A percentile compares a stretch with the other conserved stretches of the same genome.
phyloP scores from a whole-genome alignment of 1,140 invertebrate genomes.

The Anagrus nilaparvatae region DNA sequence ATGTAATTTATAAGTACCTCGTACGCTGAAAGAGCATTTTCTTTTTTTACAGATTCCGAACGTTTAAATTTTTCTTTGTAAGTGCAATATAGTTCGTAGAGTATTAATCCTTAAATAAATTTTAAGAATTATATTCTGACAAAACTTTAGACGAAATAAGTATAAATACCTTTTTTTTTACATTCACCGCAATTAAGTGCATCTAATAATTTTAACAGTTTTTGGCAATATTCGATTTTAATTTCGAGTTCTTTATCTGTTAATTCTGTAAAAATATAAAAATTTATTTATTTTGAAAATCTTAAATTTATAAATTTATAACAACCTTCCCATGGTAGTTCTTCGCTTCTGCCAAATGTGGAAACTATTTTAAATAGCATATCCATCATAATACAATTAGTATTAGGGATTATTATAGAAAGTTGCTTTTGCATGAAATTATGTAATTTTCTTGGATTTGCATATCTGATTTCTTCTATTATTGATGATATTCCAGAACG shows the following conservation, averaged over 20 bases:
- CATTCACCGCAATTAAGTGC: slow-evolving; percentile 27
- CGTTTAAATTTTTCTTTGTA: slow-evolving; percentile 24
- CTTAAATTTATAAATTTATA: neutral
- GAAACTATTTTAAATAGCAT: slow-evolving; percentile 30
- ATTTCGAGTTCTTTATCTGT: slow-evolving; percentile 24
- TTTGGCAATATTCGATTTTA: slow-evolving; percentile 27
- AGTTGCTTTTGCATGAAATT: slow-evolving; percentile 24
- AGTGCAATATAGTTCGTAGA: slow-evolving; percentile 31
- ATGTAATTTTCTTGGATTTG: slow-evolving; percentile 20
- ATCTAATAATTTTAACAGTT: slow-evolving; percentile 26
- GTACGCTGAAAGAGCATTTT: neutral
- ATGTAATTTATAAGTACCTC: neutral
- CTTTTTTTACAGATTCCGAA: neutral
- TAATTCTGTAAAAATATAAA: slow-evolving; percentile 24
- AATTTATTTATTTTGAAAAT: neutral
- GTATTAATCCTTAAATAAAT: slow-evolving; percentile 25
- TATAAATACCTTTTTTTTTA: slow-evolving; percentile 30
- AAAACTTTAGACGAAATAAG: no score
- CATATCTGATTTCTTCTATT: slow-evolving; percentile 16
- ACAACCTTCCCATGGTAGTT: slow-evolving; percentile 24
- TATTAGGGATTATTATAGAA: slow-evolving; percentile 20
- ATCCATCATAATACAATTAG: slow-evolving; percentile 27
- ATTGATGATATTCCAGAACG: slow-evolving; percentile 21
- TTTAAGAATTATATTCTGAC: neutral
- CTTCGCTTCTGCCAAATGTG: slow-evolving; percentile 24